Percentiles rank a stretch among this genome's conserved stretches.
Evolutionary conservation across 1,140 invertebrate genomes (phyloP).

Genomic region (Nixonia krombeini): DNA sequence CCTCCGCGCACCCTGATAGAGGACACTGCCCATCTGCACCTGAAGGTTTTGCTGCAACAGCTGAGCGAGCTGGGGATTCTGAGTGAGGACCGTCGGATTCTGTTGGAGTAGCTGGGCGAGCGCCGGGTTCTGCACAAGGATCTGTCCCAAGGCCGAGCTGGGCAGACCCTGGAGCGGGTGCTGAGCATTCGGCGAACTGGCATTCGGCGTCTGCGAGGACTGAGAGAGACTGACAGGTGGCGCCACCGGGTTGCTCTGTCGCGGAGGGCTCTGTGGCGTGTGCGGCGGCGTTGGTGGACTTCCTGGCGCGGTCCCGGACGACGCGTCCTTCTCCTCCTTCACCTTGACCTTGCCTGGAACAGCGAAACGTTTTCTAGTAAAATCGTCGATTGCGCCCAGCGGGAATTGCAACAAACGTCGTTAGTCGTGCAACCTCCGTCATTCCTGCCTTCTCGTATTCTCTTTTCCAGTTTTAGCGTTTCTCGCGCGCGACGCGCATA

Average conservation of each 20-base stretch:
- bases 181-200: slow-evolving; percentile 18
- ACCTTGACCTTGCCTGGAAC: slow-evolving; percentile 63
- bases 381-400: too few species aligned
- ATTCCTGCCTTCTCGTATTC: slow-evolving; percentile 26
- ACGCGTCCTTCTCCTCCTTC: slow-evolving; percentile 67
- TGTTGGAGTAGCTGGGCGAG: slow-evolving; percentile 66
- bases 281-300: slow-evolving; percentile 69
- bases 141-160: slow-evolving; percentile 61
- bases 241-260: slow-evolving; percentile 59
- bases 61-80: slow-evolving; percentile 66
- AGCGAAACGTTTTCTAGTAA: background rate
- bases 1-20: slow-evolving; percentile 55
- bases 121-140: slow-evolving; percentile 65
- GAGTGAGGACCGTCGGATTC: slow-evolving; percentile 63
- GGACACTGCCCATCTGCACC: slow-evolving; percentile 64
- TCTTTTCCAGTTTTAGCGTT: slow-evolving; percentile 31
- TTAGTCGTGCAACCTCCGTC: slow-evolving; percentile 2
- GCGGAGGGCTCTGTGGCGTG: slow-evolving; percentile 67
- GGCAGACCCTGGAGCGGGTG: slow-evolving; percentile 49
- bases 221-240: too few species aligned
- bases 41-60: slow-evolving; percentile 67
- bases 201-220: slow-evolving; percentile 30
- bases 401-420: slow-evolving; percentile 27
- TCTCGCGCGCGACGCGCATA: slow-evolving; percentile 19
- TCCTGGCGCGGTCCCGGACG: slow-evolving; percentile 65